Evolutionary conservation across 2,888 invertebrate genomes (phyloP), one percentile per base, ranked within the genome.

Genomic region (Drosophila fungiperda): DNA sequence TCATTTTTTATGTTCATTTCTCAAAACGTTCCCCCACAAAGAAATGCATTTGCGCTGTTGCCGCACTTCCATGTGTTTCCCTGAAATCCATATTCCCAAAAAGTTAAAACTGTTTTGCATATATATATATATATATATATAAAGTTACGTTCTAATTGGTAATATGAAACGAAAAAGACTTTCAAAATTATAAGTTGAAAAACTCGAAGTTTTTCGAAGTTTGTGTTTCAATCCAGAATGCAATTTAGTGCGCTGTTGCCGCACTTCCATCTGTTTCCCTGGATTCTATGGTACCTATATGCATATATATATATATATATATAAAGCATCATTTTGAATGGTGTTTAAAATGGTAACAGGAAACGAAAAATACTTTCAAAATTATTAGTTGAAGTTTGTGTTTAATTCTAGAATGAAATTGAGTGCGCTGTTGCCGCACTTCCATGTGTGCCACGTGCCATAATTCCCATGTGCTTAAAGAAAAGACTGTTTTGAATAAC

Each of bases 1-100:
- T 73, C 80, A 71, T 64, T 78, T 80, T 71, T 71, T 75, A 67
- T 78, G 74, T 80, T 73, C 77, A 76, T 68, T 84, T 87, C 80
- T 67, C 76, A 87, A 80, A 59, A 59, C 67, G 76, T 75, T 80
- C 73, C 71, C 64, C 61, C 57, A 12, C 38, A 53, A 53, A 53
- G 29, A 35, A 29, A 36, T 35, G 53, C 53, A 54, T 12, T 62
- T 53, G 71, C 62, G 71, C 60, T 73, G 83, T 86, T 83, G 86
- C 76, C 83, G 35, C 66, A 67, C 60, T 83, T 83, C 86, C 17
- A 20, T 20, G 33, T n/a, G 67, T 63, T 76, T 48, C 67, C 50
- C 33, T 8, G 8, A 0, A 15, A 23, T 15, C 23, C 45, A 23
- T 23, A 8, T 45, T 15, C 23, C 45, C 45, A 23, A 45, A 8